phyloP scores from a whole-genome alignment of 2,797 vertebrate species.

The Oryzias dopingdopingensis region DNA sequence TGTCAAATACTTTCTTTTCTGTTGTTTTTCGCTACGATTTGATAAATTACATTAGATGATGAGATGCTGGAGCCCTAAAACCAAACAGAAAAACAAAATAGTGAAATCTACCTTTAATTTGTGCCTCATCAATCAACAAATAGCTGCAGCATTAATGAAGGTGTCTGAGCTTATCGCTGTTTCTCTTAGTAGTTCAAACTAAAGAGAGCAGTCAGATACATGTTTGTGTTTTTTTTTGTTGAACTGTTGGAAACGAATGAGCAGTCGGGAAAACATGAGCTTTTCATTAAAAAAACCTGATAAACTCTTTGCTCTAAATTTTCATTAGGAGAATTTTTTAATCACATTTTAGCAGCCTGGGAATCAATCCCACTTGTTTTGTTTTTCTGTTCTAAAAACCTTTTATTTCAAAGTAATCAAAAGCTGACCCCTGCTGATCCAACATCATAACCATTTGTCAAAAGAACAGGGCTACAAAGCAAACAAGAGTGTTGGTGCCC shows the following conservation, averaged over 20 bases:
- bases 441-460: constrained; percentile 39
- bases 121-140: constrained; percentile 30
- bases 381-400: constrained; percentile 10
- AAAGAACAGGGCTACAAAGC: constrained; percentile 6
- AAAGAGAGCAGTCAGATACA: constrained; percentile 15
- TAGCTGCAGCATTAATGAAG: constrained; percentile 27
- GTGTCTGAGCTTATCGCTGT: constrained; percentile 24
- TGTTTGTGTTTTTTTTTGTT: constrained; percentile 2
- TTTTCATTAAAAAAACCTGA: constrained; percentile 42
- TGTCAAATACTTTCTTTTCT: no score
- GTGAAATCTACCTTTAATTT: constrained; percentile 7
- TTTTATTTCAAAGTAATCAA: constrained; percentile 12
- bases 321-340: constrained; percentile 45
- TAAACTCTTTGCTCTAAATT: constrained; percentile 34
- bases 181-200: constrained; percentile 4
- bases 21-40: no score
- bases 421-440: constrained; percentile 30
- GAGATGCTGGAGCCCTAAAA: no score
- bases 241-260: constrained; percentile 9
- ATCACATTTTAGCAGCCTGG: constrained; percentile 31
- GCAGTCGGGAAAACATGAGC: constrained; percentile 14
- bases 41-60: no score
- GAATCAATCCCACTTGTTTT: constrained; percentile 29
- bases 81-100: no score
- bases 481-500: constrained; percentile 28